Evolutionary conservation across 2,113 vertebrate genomes (phyloP), one percentile per base, ranked within the genome.

Genomic region (Scatophagus argus): DNA sequence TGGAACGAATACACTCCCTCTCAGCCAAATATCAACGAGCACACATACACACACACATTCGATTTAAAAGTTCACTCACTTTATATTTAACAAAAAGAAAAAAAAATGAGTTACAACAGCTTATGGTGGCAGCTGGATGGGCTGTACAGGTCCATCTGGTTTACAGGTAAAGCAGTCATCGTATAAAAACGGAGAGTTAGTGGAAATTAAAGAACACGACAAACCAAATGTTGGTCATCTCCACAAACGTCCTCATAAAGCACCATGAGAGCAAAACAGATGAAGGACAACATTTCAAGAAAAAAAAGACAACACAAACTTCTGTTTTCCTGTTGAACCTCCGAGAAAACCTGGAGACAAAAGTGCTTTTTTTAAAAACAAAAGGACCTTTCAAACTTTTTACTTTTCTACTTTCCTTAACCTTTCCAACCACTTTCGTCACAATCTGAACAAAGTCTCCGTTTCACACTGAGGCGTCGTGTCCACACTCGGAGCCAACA

Each of bases 101-200:
- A 66, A 95, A 95, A 95, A 96, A 96, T 96, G 96, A 96, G 95
- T 97, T 97, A 96, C 96, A 97, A 96, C 94, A 96, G 96, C 94
- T 96, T 96, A 94, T 91, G 95, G 95, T 91, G 95, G 95, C 95
- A 95, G 95, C 95, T 94, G 96, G 94, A 96, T 94, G 90, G 78
- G 93, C 93, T 96, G 94, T 96, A 96, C 96, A 97, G 92, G 94
- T 93, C 83, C 88, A 85, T 85, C 92, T 9, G 71, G 66, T 87
- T 88, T 94, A 96, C 94, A 96, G 95, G 95, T 95, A 95, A 97
- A 96, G 95, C 95, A 94, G 90, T 91, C 83, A 96, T 95, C 92
- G 95, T 95, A 97, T 90, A 95, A 95, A 95, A 94, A 74, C 62
- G 14, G 75, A 85, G 88, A 94, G 90, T 93, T 90, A 94, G 88